These are phyloP conservation scores for Corapipo altera DNA, from an alignment of 2,113 vertebrate species.

Conservation along the genomic window DNA sequence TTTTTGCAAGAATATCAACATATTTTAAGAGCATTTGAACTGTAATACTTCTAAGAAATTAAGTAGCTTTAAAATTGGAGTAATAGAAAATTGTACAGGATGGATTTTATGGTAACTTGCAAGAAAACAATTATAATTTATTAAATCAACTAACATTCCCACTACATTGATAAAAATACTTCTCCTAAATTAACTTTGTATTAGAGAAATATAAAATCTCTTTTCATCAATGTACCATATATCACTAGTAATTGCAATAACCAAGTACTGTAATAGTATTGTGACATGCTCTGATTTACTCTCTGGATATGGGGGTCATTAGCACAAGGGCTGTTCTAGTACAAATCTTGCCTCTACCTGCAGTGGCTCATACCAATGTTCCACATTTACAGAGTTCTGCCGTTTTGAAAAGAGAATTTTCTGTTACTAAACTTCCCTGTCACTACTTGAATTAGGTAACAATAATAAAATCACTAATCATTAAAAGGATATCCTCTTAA, in stretches of 20 bases:
- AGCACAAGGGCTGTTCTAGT: not conserved
- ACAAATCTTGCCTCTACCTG: not conserved
- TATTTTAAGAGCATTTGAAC: not conserved
- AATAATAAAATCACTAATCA: not conserved
- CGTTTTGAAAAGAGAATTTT: not conserved
- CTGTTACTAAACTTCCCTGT: not conserved
- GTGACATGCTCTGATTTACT: not conserved
- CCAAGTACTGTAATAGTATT: not conserved
- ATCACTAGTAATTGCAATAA: not conserved
- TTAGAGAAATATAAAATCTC: not conserved
- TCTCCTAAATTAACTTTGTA: not conserved
- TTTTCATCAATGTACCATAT: not conserved
- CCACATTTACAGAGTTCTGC: not conserved
- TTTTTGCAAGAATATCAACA: not conserved
- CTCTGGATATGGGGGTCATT: accelerated
- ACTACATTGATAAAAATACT: not conserved
- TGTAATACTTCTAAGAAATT: not conserved
- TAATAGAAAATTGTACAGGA: not conserved
- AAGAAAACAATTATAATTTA: not conserved
- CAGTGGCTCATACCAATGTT: not conserved
- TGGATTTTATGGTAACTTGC: not conserved
- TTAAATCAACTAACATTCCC: not conserved
- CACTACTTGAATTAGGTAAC: not conserved
- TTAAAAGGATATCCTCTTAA: not conserved
- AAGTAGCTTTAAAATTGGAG: not conserved